Conservation (phyloP, 2,113 vertebrate genomes). For the Nicator chloris region DNA sequence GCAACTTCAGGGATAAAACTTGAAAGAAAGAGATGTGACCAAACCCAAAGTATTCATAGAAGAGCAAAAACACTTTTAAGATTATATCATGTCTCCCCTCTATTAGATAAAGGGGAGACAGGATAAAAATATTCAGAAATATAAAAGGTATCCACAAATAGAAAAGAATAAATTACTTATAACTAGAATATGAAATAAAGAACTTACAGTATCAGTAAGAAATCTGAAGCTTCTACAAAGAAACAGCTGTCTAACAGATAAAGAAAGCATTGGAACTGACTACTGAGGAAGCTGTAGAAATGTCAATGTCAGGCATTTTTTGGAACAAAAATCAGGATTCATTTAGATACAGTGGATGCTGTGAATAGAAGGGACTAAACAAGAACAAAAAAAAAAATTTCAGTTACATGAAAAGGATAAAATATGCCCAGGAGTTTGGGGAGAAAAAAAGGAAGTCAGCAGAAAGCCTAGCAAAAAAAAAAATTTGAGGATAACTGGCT, state of each 20-base stretch:
- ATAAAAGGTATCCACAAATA: not conserved
- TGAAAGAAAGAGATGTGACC: not conserved
- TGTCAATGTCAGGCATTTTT: not conserved
- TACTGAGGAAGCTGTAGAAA: not conserved
- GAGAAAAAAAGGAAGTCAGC: not conserved
- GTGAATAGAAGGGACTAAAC: not conserved
- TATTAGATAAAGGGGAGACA: not conserved
- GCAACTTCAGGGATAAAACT: not conserved
- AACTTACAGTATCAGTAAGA: not conserved
- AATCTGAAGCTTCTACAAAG: not conserved
- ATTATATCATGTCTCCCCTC: not conserved
- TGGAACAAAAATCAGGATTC: not conserved
- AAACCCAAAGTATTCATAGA: not conserved
- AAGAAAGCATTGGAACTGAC: not conserved
- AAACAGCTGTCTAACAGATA: not conserved
- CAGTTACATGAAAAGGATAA: not conserved
- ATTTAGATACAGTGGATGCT: not conserved
- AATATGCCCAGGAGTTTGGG: not conserved
- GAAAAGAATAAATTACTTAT: not conserved
- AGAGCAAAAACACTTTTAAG: not conserved
- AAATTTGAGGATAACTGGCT: not conserved
- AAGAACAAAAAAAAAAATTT: not conserved
- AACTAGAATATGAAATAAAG: not conserved
- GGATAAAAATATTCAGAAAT: not conserved
- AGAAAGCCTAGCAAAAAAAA: not conserved